Evolutionary conservation across 2,888 invertebrate genomes (phyloP), one percentile per base, ranked within the genome.

Genomic region (Elgonia sp.): DNA sequence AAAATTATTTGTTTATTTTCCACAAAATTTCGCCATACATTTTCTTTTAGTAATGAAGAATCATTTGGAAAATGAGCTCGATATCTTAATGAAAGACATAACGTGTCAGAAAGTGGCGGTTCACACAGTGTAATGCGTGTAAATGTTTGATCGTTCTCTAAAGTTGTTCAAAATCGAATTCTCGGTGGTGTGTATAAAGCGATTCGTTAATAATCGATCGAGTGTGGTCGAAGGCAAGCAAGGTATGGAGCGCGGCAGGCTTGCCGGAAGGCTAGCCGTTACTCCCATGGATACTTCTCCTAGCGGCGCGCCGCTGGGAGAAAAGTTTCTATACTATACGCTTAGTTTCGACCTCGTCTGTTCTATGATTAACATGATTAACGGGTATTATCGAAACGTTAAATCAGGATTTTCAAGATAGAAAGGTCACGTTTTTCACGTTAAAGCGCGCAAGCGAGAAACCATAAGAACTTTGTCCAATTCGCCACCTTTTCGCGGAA

Each of bases 151-250:
- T 60, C 46, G 55, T 63, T 16, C 21, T 20, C 21, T 20, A 53
- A 72, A 67, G 72, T 76, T 69, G 80, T 60, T 81, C 9, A 81
- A 86, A 76, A 76, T 83, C 39, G 57, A 63, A 82, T 70, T 81
- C 55, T 29, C 42, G 50, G 39, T 72, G 57, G 60, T 80, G 63
- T 79, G 40, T 83, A 83, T 84, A 84, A 86, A 87, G 67, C 77
- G 80, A 77, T 84, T 81, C 80, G 84, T 87, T 89, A 88, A 89
- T 89, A 89, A 89, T 88, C 87, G 79, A 89, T 86, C 80, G 86
- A 88, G 77, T 89, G 76, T 69, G 83, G 86, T 88, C 79, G 89
- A 89, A 89, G 86, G 87, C 86, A 76, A 87, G 85, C 89, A 89
- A 87, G 89, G 85, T 87, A 85, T 53, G 67, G 73, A 57, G 72